Conservation (phyloP, 2,113 vertebrate genomes). For the Junco hyemalis region DNA sequence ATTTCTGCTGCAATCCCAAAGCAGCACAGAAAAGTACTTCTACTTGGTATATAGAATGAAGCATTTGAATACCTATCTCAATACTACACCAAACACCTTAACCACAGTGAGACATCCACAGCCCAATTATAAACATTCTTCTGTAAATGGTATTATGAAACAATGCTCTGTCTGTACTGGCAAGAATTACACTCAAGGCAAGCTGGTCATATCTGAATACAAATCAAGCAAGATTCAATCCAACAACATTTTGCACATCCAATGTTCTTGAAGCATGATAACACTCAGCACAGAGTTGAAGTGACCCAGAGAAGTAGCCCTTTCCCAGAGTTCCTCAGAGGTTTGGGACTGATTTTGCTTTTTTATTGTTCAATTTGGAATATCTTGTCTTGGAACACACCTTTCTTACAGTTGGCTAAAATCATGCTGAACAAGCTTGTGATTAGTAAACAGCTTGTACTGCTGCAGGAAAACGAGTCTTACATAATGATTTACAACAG, state of each 20-base stretch:
- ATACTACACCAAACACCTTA: not conserved
- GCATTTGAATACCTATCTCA: not conserved
- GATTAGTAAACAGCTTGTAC: not conserved
- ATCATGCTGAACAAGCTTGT: conserved; percentile 13
- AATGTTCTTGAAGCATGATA: not conserved
- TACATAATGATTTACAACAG: conserved; percentile 5
- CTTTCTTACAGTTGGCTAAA: not conserved
- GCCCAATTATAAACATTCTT: not conserved
- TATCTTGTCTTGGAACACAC: not conserved
- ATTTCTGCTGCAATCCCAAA: not conserved
- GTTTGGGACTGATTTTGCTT: not conserved
- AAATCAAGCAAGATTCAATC: not conserved
- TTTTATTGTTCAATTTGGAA: not conserved
- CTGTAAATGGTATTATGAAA: not conserved
- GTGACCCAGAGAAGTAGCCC: not conserved
- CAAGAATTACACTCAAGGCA: not conserved
- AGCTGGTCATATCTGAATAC: fast-evolving
- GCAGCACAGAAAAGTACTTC: not conserved
- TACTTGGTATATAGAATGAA: not conserved
- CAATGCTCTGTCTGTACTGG: not conserved
- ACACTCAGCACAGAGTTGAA: not conserved
- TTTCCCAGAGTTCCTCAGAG: not conserved
- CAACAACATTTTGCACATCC: not conserved
- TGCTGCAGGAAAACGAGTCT: not conserved
- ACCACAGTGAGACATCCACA: not conserved